These are phyloP conservation scores for Drosophila paranaensis DNA, from an alignment of 2,888 invertebrate genomes.

Conservation along the genomic window DNA sequence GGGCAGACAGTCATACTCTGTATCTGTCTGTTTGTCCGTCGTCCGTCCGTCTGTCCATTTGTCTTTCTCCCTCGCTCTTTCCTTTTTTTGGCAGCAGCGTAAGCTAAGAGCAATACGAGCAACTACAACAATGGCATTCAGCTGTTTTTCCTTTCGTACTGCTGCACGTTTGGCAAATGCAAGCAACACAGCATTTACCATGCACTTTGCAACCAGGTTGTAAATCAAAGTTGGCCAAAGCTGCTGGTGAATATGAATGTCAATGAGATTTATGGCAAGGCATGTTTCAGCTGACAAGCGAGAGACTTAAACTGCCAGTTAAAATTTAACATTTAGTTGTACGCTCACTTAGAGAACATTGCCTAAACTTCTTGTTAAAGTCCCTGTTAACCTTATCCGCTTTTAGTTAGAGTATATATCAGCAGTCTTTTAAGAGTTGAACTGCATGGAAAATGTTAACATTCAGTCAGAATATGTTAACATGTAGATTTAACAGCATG, in stretches of 20 bases:
- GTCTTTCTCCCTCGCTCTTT: slow-evolving; percentile 11
- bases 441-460: too few relatives aligned
- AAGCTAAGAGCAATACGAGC: slow-evolving; percentile 22
- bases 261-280: not conserved
- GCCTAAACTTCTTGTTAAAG: not conserved
- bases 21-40: slow-evolving; percentile 18
- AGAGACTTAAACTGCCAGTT: not conserved
- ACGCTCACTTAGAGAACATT: not conserved
- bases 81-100: slow-evolving; percentile 39
- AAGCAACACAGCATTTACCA: not conserved
- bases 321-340: not conserved
- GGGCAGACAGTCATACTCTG: slow-evolving; percentile 26
- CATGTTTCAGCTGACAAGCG: not conserved
- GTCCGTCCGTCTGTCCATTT: not conserved
- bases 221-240: not conserved
- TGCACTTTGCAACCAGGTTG: not conserved
- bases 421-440: too few relatives aligned
- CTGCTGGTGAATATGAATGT: not conserved
- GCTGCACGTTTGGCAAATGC: slow-evolving; percentile 17
- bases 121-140: slow-evolving; percentile 37
- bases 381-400: not conserved
- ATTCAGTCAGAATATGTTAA: too few relatives aligned
- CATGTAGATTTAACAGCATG: too few relatives aligned
- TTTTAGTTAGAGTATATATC: too few relatives aligned
- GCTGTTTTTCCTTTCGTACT: slow-evolving; percentile 50